A percentile compares a stretch with the other conserved stretches of the same genome.
Conservation (phyloP, 2,113 vertebrate genomes). For the Gallinago paraguaiae region DNA sequence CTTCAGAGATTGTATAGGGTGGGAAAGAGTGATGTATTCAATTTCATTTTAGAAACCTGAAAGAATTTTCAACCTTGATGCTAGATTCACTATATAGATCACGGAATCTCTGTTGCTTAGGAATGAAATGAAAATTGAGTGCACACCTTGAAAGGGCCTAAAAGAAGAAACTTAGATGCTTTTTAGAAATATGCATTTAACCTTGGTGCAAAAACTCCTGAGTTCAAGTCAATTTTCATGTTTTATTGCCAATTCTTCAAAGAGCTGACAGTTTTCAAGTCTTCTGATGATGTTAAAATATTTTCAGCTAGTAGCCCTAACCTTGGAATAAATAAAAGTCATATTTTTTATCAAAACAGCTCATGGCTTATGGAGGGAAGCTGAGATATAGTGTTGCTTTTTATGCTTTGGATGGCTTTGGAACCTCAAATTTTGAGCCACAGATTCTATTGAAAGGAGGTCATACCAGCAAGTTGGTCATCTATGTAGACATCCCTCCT, state of each 20-base stretch:
- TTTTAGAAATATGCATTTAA: neutral
- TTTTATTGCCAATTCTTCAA: constrained; percentile 13
- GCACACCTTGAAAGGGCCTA: neutral
- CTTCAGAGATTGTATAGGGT: fast-evolving
- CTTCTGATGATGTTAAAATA: neutral
- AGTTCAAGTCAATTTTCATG: neutral
- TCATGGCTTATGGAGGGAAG: constrained; percentile 88
- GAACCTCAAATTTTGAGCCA: constrained; percentile 88
- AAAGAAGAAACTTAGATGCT: neutral
- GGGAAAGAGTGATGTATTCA: neutral
- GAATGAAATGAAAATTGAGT: neutral
- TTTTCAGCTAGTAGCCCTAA: neutral
- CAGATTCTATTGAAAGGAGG: constrained; percentile 92
- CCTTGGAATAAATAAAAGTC: neutral
- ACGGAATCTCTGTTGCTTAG: neutral
- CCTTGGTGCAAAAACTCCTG: neutral
- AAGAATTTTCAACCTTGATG: neutral
- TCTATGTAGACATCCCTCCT: constrained; percentile 79
- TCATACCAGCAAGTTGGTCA: constrained; percentile 79
- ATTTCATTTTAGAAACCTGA: neutral
- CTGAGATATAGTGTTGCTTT: constrained; percentile 84
- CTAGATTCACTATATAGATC: neutral
- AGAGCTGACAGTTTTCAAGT: neutral
- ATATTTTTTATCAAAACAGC: constrained; percentile 68
- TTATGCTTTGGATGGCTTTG: constrained; percentile 80